Conservation (phyloP, 2,888 invertebrate genomes). For the Halictus quadricinctus region DNA sequence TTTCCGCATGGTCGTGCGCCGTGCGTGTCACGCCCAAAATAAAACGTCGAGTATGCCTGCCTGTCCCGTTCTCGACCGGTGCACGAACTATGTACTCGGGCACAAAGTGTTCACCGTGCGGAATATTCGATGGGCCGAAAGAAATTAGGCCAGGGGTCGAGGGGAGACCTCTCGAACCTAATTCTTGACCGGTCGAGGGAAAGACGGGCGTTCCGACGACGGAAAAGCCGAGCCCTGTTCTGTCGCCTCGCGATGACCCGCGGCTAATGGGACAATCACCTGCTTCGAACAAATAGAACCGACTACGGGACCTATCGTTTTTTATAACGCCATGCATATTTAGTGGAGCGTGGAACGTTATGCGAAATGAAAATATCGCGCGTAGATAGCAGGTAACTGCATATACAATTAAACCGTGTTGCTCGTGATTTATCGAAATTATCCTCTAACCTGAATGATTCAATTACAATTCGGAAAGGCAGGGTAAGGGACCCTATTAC, state of each 20-base stretch:
- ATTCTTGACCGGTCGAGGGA: conserved; percentile 6
- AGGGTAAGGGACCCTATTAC: too few relatives aligned
- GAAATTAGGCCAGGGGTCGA: conserved; percentile 62
- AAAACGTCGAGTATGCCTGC: conserved; percentile 58
- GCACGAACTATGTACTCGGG: conserved; percentile 26
- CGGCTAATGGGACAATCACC: neutral
- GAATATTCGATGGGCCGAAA: conserved; percentile 63
- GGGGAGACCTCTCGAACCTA: conserved; percentile 21
- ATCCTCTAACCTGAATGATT: too few relatives aligned
- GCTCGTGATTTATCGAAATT: too few relatives aligned
- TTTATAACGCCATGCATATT: neutral
- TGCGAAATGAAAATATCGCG: too few relatives aligned
- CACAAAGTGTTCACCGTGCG: conserved; percentile 60
- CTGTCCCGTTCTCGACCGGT: conserved; percentile 32
- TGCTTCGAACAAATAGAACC: neutral
- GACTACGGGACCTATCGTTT: neutral
- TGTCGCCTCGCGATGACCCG: neutral
- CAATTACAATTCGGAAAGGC: too few relatives aligned
- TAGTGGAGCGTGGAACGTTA: neutral
- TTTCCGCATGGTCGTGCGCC: conserved; percentile 8
- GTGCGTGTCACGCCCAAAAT: conserved; percentile 70
- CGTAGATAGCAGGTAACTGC: too few relatives aligned
- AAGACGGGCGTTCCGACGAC: neutral
- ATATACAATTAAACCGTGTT: too few relatives aligned
- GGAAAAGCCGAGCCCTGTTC: neutral